Percentiles rank a stretch among this genome's conserved stretches.
These are phyloP conservation scores for Anhinga anhinga DNA, from an alignment of 2,113 vertebrate species.

Conservation along the genomic window DNA sequence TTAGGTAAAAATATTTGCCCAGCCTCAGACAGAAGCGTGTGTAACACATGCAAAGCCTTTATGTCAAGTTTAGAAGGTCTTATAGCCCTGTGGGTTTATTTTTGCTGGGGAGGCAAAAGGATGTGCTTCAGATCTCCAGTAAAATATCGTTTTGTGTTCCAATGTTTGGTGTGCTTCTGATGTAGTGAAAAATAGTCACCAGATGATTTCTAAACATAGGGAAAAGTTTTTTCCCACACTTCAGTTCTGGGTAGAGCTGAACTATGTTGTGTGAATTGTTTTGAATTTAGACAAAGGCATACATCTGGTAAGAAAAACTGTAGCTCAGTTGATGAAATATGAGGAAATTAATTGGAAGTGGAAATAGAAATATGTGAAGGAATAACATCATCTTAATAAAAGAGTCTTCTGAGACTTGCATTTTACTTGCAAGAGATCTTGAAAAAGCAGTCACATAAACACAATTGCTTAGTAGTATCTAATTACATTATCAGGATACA, in stretches of 20 bases:
- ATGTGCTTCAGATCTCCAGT: not conserved
- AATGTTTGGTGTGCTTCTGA: not conserved
- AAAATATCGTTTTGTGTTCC: not conserved
- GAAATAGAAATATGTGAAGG: not conserved
- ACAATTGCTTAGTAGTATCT: not conserved
- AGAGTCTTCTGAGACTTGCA: not conserved
- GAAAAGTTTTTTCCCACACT: not conserved
- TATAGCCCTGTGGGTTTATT: not conserved
- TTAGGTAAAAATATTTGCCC: not conserved
- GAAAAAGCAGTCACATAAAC: constrained; percentile 2
- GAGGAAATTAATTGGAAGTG: not conserved
- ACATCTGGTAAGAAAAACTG: not conserved
- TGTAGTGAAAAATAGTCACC: not conserved
- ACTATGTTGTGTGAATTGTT: not conserved
- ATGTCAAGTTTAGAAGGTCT: not conserved
- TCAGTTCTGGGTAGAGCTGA: not conserved
- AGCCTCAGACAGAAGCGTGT: not conserved
- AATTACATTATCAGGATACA: constrained; percentile 48
- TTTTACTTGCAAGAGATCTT: not conserved
- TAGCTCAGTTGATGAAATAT: not conserved
- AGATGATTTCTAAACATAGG: not conserved
- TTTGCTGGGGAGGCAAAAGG: not conserved
- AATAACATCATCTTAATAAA: not conserved
- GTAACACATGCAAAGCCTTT: not conserved
- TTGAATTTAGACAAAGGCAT: not conserved